These are phyloP conservation scores for Melanotaenia trifasciata DNA, from an alignment of 2,797 vertebrate species.

Conservation along the genomic window DNA sequence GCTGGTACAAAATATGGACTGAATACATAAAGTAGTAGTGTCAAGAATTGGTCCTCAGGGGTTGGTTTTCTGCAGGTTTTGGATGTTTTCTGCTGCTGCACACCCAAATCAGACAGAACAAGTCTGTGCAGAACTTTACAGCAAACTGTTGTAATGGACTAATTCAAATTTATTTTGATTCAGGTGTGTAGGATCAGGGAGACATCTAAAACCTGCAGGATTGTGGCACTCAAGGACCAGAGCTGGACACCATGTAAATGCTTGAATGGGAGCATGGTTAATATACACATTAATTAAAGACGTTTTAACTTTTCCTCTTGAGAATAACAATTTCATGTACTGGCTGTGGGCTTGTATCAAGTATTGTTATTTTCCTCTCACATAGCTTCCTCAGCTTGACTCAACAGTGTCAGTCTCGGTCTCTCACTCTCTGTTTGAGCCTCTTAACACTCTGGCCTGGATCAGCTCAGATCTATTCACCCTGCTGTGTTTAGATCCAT, in stretches of 20 bases:
- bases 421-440: constrained; percentile 46
- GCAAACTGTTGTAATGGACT: no score
- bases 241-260: not conserved
- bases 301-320: constrained; percentile 2
- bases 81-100: no score
- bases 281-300: not conserved
- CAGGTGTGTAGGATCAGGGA: no score
- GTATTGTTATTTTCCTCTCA: constrained; percentile 9
- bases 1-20: constrained; percentile 11
- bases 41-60: no score
- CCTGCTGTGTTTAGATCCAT: constrained; percentile 68
- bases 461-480: constrained; percentile 69
- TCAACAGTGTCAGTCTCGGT: constrained; percentile 20
- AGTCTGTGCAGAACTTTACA: no score
- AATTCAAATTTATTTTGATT: no score
- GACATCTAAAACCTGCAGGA: no score
- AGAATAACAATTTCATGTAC: constrained; percentile 2
- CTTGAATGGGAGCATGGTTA: not conserved
- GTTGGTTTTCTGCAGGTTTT: no score
- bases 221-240: no score
- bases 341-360: not conserved
- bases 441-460: constrained; percentile 62
- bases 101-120: no score
- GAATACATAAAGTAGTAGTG: not conserved
- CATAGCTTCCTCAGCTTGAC: constrained; percentile 10